These are phyloP conservation scores for Thymelicus lineola DNA, from an alignment of 2,888 invertebrate species.

Conservation along the genomic window DNA sequence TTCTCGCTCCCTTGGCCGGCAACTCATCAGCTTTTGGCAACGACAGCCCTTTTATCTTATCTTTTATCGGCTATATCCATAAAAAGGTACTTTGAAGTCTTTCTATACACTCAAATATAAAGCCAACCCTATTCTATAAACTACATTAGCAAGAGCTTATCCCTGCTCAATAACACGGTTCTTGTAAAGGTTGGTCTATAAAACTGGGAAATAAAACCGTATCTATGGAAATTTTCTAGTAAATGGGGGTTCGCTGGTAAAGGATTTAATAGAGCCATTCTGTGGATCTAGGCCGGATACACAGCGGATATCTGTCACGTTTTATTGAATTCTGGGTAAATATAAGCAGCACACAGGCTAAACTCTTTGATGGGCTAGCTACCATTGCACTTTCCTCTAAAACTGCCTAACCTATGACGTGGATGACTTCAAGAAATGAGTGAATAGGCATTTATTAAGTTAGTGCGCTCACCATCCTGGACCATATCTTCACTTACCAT, in stretches of 20 bases:
- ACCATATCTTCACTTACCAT: too few relatives aligned
- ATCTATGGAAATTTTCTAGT: conserved; percentile 4
- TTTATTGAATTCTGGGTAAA: background rate
- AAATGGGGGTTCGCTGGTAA: conserved; percentile 5
- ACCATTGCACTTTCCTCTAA: too few relatives aligned
- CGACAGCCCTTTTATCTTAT: too few relatives aligned
- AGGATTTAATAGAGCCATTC: conserved; percentile 1
- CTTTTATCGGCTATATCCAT: too few relatives aligned
- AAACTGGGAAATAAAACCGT: conserved; percentile 1
- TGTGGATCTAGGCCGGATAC: background rate
- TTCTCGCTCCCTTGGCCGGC: too few relatives aligned
- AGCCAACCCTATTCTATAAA: background rate
- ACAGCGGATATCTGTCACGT: background rate
- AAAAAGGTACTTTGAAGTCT: background rate
- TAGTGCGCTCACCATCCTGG: too few relatives aligned
- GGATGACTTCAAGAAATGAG: too few relatives aligned
- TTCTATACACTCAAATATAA: background rate
- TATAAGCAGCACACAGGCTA: too few relatives aligned
- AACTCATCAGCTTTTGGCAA: too few relatives aligned
- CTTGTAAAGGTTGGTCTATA: background rate
- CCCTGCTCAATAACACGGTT: background rate
- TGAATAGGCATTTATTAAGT: too few relatives aligned
- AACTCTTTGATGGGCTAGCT: too few relatives aligned
- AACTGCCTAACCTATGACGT: too few relatives aligned
- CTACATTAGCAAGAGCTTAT: background rate